These are phyloP conservation scores for Etheostoma spectabile DNA, from an alignment of 2,113 vertebrate genomes.

Conservation along the genomic window DNA sequence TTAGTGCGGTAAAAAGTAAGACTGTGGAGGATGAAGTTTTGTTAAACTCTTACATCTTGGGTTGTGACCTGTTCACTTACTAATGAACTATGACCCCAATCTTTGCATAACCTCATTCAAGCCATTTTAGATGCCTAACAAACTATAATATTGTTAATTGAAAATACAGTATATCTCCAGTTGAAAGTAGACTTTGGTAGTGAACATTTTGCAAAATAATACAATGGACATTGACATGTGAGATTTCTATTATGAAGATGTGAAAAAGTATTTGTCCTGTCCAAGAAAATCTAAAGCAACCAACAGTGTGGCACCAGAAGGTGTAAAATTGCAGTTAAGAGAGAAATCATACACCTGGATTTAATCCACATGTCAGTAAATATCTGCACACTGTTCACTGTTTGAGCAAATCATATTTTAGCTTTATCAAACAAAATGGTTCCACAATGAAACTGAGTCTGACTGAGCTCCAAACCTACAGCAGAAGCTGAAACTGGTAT, in stretches of 20 bases:
- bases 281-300: background rate
- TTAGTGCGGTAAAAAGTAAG: background rate
- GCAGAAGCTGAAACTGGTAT: background rate
- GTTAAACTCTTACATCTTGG: background rate
- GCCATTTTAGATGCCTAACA: background rate
- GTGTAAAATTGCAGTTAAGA: background rate
- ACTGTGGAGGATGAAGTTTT: background rate
- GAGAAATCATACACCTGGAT: background rate
- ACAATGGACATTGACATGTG: background rate
- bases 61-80: background rate
- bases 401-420: no score
- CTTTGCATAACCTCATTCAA: background rate
- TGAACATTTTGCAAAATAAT: background rate
- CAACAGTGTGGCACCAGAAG: background rate
- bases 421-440: background rate
- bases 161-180: background rate
- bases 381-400: background rate
- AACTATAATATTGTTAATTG: constrained; percentile 7
- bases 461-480: background rate
- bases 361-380: background rate
- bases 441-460: background rate
- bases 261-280: background rate
- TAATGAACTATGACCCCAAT: background rate
- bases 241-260: background rate
- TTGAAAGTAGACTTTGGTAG: background rate